Conservation (phyloP, 2,113 vertebrate species). For the Melanerpes formicivorus region DNA sequence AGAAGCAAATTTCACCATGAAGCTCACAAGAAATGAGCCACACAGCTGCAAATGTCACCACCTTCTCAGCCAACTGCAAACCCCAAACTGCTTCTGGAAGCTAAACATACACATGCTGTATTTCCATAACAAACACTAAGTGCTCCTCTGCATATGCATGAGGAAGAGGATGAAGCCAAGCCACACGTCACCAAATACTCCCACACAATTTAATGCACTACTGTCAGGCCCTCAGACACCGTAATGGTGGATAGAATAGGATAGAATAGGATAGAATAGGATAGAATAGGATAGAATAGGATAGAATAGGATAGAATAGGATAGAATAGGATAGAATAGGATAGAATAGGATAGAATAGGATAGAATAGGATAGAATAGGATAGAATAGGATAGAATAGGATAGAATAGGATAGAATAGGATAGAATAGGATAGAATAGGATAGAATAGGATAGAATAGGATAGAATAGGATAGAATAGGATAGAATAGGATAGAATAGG, state of each 20-base stretch:
- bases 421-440: no score
- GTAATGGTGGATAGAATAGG: not conserved
- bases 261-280: no score
- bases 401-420: no score
- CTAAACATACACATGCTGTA: not conserved
- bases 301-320: no score
- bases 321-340: no score
- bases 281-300: no score
- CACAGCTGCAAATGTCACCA: not conserved
- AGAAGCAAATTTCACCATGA: not conserved
- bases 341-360: no score
- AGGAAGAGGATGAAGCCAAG: conserved; percentile 8
- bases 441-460: no score
- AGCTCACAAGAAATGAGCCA: not conserved
- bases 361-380: no score
- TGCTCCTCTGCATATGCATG: not conserved
- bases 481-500: no score
- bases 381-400: no score
- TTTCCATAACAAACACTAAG: not conserved
- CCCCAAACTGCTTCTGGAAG: not conserved
- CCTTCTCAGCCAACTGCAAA: conserved; percentile 7
- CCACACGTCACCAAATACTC: not conserved
- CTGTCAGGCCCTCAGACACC: not conserved
- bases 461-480: no score
- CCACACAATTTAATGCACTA: not conserved